phyloP scores from a whole-genome alignment of 2,113 vertebrate species.

The Microcebus jonahi region DNA sequence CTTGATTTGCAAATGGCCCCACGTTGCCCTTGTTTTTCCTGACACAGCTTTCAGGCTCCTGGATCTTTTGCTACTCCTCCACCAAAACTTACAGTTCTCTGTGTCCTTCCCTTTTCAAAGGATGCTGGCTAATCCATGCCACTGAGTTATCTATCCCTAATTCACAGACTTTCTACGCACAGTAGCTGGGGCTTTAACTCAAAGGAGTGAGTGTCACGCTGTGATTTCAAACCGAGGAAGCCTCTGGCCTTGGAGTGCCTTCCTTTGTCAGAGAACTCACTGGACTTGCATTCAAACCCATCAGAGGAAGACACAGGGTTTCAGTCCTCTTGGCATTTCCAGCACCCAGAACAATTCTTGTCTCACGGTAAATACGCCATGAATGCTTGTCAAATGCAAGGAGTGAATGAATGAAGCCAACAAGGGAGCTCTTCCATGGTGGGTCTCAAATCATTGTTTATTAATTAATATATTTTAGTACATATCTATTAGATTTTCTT shows the following conservation, averaged over 20 bases:
- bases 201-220: neutral
- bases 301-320: neutral
- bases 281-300: neutral
- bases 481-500: neutral
- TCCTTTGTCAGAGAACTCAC: neutral
- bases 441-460: neutral
- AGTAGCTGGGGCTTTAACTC: neutral
- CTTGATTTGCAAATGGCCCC: neutral
- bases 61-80: neutral
- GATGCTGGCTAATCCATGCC: neutral
- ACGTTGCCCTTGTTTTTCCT: neutral
- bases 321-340: neutral
- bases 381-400: neutral
- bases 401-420: neutral
- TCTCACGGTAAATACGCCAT: neutral
- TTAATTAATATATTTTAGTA: neutral
- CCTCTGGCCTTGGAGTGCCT: neutral
- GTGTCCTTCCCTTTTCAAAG: constrained; percentile 14
- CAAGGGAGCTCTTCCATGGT: neutral
- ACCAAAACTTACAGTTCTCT: neutral
- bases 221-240: neutral
- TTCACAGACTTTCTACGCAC: neutral
- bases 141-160: neutral
- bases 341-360: neutral
- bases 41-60: neutral